These are phyloP conservation scores for Halcyon badia DNA, from an alignment of 2,797 vertebrate genomes.

Conservation along the genomic window DNA sequence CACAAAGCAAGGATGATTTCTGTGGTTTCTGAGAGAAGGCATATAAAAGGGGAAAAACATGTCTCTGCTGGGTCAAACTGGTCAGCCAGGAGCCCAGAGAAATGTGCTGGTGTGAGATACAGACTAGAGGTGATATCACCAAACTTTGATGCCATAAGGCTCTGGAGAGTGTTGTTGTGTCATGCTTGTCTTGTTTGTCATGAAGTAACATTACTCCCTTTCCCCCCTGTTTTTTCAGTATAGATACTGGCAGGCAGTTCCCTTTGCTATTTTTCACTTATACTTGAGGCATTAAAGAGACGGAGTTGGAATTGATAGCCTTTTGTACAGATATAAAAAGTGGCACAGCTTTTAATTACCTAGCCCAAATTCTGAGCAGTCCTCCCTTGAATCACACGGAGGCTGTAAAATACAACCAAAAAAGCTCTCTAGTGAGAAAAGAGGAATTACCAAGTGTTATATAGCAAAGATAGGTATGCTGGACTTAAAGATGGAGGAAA, in stretches of 20 bases:
- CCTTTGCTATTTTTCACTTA: background rate
- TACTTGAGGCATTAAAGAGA: background rate
- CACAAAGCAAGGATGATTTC: background rate
- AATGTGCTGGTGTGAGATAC: background rate
- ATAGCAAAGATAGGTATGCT: background rate
- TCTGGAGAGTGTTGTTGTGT: background rate
- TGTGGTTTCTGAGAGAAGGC: background rate
- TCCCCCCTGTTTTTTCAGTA: rapidly evolving
- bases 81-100: background rate
- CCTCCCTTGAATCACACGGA: background rate
- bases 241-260: background rate
- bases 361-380: background rate
- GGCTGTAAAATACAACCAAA: background rate
- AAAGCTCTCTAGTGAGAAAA: background rate
- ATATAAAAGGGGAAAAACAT: background rate
- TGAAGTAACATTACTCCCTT: background rate
- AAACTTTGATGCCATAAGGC: background rate
- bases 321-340: background rate
- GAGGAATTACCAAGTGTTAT: background rate
- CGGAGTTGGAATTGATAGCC: background rate
- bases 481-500: background rate
- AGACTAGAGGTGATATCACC: background rate
- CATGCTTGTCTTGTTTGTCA: background rate
- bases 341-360: background rate
- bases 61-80: background rate